These are phyloP conservation scores for Leptinotarsa defecta DNA, from an alignment of 1,140 invertebrate species.

Conservation along the genomic window DNA sequence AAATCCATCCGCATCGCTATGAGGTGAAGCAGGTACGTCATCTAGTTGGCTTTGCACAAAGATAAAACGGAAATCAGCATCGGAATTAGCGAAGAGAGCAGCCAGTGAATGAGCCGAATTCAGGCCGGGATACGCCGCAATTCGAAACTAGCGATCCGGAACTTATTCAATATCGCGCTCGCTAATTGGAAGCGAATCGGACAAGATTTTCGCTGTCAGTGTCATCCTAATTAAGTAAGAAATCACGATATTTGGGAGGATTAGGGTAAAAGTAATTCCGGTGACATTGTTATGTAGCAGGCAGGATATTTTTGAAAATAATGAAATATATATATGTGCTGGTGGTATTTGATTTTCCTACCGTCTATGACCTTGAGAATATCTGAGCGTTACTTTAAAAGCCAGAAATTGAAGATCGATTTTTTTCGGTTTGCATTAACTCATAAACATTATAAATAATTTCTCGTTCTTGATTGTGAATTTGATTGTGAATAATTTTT, in stretches of 20 bases:
- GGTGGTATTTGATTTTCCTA: no score
- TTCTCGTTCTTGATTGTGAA: no score
- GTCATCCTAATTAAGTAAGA: neutral
- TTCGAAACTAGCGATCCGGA: slow-evolving; percentile 45
- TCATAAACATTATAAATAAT: no score
- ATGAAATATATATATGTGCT: no score
- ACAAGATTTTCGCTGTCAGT: neutral
- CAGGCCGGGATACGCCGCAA: slow-evolving; percentile 42
- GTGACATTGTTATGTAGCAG: no score
- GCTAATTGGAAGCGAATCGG: slow-evolving; percentile 46
- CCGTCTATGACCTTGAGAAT: no score
- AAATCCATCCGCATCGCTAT: slow-evolving; percentile 46
- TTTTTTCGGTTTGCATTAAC: no score
- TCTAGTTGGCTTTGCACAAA: slow-evolving; percentile 51
- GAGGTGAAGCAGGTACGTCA: slow-evolving; percentile 49
- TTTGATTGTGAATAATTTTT: no score
- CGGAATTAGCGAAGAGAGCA: slow-evolving; percentile 54
- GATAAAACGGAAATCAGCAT: slow-evolving; percentile 54
- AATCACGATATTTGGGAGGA: neutral
- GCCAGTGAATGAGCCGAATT: slow-evolving; percentile 37
- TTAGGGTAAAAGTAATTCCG: neutral
- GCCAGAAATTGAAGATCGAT: no score
- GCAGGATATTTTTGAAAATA: no score
- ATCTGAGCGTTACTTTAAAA: no score
- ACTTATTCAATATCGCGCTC: slow-evolving; percentile 42